Percentiles rank a stretch among this genome's conserved stretches.
phyloP scores from a whole-genome alignment of 1,140 invertebrate species.

The Conus ventricosus region DNA sequence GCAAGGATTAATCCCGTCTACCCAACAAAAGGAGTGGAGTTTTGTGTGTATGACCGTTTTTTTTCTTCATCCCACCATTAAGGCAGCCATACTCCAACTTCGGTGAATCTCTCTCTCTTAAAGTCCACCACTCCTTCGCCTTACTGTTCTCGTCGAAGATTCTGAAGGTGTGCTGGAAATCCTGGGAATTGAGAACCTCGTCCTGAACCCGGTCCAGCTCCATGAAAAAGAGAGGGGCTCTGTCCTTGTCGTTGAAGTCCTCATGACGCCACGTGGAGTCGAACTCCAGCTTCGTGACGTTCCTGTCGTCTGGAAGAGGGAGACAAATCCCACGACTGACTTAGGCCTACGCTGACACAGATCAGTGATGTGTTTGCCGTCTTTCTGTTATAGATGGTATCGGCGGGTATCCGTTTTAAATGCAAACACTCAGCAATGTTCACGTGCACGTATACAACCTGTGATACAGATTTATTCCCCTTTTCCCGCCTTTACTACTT shows the following conservation, averaged over 20 bases:
- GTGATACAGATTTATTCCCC: no score
- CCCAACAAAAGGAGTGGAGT: no score
- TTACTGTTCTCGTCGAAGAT: conserved; percentile 26
- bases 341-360: no score
- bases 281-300: conserved; percentile 28
- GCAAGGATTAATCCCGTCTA: no score
- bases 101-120: no score
- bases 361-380: no score
- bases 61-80: no score
- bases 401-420: not conserved
- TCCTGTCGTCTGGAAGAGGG: not conserved
- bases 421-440: not conserved
- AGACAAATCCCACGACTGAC: not conserved
- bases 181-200: conserved; percentile 19
- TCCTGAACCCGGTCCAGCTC: conserved; percentile 18
- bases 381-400: no score
- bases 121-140: no score
- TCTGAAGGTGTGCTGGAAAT: conserved; percentile 17
- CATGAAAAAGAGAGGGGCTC: conserved; percentile 30
- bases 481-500: no score
- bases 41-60: no score
- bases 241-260: conserved; percentile 9
- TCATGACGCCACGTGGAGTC: conserved; percentile 20
- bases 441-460: no score
- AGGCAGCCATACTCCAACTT: not conserved